Evolutionary conservation across 1,140 invertebrate genomes (phyloP).

Genomic region (Chrysopa pallens): DNA sequence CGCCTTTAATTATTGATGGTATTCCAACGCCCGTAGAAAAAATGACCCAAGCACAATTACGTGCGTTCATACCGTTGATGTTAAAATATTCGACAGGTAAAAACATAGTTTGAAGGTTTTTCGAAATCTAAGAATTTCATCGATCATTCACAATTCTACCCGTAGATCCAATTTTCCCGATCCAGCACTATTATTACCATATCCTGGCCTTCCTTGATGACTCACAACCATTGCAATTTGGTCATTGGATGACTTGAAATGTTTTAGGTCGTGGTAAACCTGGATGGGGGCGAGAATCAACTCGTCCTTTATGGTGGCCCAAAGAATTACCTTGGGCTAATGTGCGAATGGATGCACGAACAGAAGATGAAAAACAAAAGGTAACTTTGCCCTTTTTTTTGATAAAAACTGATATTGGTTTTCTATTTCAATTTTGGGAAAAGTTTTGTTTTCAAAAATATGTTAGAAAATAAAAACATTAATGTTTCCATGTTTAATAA

Average conservation of each 20-base stretch:
- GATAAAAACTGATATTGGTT: no score
- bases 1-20: conserved; percentile 88
- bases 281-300: conserved; percentile 91
- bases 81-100: conserved; percentile 85
- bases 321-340: conserved; percentile 95
- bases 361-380: conserved; percentile 94
- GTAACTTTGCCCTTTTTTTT: conserved; percentile 28
- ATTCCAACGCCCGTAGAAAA: conserved; percentile 97
- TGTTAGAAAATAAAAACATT: no score
- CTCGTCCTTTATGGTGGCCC: conserved; percentile 93
- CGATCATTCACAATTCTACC: no score
- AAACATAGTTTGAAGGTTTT: conserved; percentile 5
- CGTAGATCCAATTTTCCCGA: no score
- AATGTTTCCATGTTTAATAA: no score
- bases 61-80: conserved; percentile 96
- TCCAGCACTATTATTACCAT: no score
- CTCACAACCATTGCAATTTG: no score
- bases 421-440: no score
- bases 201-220: no score
- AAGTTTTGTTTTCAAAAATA: no score
- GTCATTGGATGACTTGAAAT: not conserved
- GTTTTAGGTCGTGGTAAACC: conserved; percentile 74
- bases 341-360: conserved; percentile 89
- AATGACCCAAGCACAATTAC: conserved; percentile 94
- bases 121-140: no score